Conservation (phyloP, 2,888 invertebrate genomes). For the Rugalucina vietnamica region DNA sequence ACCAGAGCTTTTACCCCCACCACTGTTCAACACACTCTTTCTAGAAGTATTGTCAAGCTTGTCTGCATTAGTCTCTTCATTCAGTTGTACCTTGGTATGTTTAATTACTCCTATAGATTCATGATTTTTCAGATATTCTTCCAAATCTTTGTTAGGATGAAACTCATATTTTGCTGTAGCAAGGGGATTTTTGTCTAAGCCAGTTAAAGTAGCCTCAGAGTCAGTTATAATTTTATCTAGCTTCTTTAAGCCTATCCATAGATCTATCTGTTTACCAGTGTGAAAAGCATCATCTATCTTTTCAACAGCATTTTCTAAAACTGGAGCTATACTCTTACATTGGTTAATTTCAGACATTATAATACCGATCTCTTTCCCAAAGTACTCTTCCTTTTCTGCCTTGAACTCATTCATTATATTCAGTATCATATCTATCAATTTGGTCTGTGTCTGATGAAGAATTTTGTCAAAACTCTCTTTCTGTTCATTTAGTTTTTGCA, state of each 20-base stretch:
- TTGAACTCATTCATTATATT: slow-evolving; percentile 38
- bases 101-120: slow-evolving; percentile 50
- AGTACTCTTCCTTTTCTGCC: slow-evolving; percentile 50
- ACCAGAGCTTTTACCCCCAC: background rate
- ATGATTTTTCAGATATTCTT: slow-evolving; percentile 33
- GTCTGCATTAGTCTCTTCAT: slow-evolving; percentile 43
- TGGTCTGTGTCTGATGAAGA: slow-evolving; percentile 37
- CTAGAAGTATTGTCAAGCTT: too few relatives aligned
- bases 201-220: slow-evolving; percentile 19
- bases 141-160: slow-evolving; percentile 35
- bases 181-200: slow-evolving; percentile 1
- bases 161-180: slow-evolving; percentile 47
- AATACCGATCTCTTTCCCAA: slow-evolving; percentile 31
- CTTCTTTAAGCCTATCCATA: slow-evolving; percentile 53
- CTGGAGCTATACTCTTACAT: slow-evolving; percentile 22
- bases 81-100: slow-evolving; percentile 30
- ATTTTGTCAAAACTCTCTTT: slow-evolving; percentile 36
- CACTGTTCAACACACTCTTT: too few relatives aligned
- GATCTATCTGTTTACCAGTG: slow-evolving; percentile 26
- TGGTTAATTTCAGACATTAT: slow-evolving; percentile 39
- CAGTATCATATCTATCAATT: slow-evolving; percentile 40
- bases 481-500: slow-evolving; percentile 37
- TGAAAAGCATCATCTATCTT: slow-evolving; percentile 42
- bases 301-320: slow-evolving; percentile 28
- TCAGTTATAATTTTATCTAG: slow-evolving; percentile 38